A percentile compares a stretch with the other conserved stretches of the same genome.
Conservation (phyloP, 2,113 vertebrate genomes). For the Tonatia bakeri region DNA sequence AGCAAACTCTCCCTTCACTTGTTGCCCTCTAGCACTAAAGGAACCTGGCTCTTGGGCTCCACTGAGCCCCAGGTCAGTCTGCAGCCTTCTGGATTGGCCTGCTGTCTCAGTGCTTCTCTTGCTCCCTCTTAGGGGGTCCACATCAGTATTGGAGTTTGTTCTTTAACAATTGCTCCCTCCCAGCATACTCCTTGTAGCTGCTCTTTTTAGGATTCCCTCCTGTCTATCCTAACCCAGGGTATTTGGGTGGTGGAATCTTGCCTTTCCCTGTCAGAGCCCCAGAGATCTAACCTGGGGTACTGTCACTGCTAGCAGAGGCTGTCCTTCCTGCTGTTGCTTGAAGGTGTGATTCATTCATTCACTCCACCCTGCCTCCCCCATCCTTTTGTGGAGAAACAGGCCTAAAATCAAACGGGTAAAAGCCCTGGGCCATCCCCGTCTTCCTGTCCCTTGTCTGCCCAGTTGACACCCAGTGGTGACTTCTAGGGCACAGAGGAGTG, state of each 20-base stretch:
- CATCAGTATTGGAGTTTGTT: constrained; percentile 71
- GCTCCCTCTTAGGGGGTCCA: constrained; percentile 24
- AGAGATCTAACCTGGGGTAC: background rate
- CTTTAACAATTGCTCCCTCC: constrained; percentile 21
- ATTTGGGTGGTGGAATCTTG: constrained; percentile 62
- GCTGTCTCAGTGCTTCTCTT: constrained; percentile 41
- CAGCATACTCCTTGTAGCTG: constrained; percentile 25
- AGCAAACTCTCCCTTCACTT: constrained; percentile 36
- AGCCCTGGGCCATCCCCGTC: constrained; percentile 70
- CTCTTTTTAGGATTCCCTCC: constrained; percentile 57
- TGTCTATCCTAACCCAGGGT: constrained; percentile 28
- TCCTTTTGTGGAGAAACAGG: constrained; percentile 59
- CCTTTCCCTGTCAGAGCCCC: constrained; percentile 55
- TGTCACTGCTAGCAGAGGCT: constrained; percentile 29
- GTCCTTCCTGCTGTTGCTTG: constrained; percentile 37
- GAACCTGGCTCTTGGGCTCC: constrained; percentile 32
- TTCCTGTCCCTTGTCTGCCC: constrained; percentile 61
- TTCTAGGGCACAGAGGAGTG: constrained; percentile 63
- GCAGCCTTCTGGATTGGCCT: constrained; percentile 16
- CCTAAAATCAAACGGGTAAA: constrained; percentile 70
- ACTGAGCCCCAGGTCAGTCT: constrained; percentile 38
- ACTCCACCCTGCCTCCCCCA: background rate
- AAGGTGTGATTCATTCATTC: constrained; percentile 40
- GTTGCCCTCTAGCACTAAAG: constrained; percentile 57
- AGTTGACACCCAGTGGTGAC: constrained; percentile 31